Evolutionary conservation across 2,888 invertebrate genomes (phyloP), one percentile per base, ranked within the genome.

Genomic region (Petrolisthes manimaculis): DNA sequence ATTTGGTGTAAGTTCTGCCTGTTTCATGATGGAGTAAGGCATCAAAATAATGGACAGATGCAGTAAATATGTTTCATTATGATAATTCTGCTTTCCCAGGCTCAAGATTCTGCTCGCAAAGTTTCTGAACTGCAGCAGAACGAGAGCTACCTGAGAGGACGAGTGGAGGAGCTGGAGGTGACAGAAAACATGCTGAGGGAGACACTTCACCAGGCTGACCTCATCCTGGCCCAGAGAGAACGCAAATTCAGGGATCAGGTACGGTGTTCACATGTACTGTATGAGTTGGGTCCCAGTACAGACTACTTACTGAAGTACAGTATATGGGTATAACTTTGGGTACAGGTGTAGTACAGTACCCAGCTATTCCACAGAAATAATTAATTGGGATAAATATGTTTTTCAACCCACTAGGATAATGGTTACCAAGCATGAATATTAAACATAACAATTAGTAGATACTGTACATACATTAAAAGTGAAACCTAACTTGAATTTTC

Each of bases 201-300:
- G 24, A 80, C 89, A 51, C 84, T 91, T n/a, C 86, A 90, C 14
- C 88, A 89, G 53, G 81, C 89, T 53, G 88, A 89, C 56, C 82
- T 79, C 37, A 84, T 84, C 18, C 21, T 83, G 69, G 86, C 82
- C 14, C 91, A 88, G 69, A 85, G 89, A 79, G 91, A 91, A 69
- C 88, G 89, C 78, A 91, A 89, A 75, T 83, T 89, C 24, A 88
- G 86, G 71, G 89, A 91, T 21, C 91, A 91, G 89, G 91, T 90
- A 56, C 14, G 80, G 75, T 21, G 55, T 74, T 1, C n/a, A 37
- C 37, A 37, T 37, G 37, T 37, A 37, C 2, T 37, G 37, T 37
- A 37, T 37, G 37, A 37, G 37, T 37, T 37, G 0, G 37, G 37
- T 37, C 37, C 37, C 37, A 37, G 37, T 37, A 37, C 37, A 37